Evolutionary conservation across 2,797 vertebrate species (phyloP).

Genomic region (Leptodactylus fallax): DNA sequence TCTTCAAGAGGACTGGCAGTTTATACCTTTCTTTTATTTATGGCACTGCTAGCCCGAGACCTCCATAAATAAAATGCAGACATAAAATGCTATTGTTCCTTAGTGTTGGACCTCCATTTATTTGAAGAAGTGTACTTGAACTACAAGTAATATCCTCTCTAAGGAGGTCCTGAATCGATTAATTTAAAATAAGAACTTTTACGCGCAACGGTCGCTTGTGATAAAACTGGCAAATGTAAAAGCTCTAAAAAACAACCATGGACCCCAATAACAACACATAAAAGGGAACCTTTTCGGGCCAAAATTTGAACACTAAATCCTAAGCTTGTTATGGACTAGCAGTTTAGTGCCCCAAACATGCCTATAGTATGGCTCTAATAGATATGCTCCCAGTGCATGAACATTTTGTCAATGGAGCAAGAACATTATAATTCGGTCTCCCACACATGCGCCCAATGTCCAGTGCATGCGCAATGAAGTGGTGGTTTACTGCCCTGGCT

Average conservation of each 20-base stretch:
- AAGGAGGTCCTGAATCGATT: constrained; percentile 1
- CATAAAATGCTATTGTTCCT: constrained; percentile 28
- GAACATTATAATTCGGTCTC: too few relatives aligned
- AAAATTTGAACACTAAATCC: too few relatives aligned
- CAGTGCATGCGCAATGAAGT: too few relatives aligned
- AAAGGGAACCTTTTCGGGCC: background rate
- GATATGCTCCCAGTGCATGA: too few relatives aligned
- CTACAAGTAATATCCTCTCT: background rate
- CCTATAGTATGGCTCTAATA: too few relatives aligned
- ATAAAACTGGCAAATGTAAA: background rate
- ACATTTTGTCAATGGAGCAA: too few relatives aligned
- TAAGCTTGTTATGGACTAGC: too few relatives aligned
- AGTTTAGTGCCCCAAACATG: too few relatives aligned
- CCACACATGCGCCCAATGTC: too few relatives aligned
- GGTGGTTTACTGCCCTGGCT: too few relatives aligned
- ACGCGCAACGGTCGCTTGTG: background rate
- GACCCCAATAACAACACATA: background rate
- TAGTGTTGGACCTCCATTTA: constrained; percentile 17
- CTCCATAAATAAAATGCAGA: constrained; percentile 16
- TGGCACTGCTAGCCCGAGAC: background rate
- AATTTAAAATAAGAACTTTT: constrained; percentile 3
- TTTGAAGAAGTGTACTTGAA: constrained; percentile 24
- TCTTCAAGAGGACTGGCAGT: constrained; percentile 3
- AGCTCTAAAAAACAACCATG: background rate
- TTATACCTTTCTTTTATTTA: constrained; percentile 6